These are phyloP conservation scores for Mesaphorura yosii DNA, from an alignment of 1,140 invertebrate genomes.

Conservation along the genomic window DNA sequence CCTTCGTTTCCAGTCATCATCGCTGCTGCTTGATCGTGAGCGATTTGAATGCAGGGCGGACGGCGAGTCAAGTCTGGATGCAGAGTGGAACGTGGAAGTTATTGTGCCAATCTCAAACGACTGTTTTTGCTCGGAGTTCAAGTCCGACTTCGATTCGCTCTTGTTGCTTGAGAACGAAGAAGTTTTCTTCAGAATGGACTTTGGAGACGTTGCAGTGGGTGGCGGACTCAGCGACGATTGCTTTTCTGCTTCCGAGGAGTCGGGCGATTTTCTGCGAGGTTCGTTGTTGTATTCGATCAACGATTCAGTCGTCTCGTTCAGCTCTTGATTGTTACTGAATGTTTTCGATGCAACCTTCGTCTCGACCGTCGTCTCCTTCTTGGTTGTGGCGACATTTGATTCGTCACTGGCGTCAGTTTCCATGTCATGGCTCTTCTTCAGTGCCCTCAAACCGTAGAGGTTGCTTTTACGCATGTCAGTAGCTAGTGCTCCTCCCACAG, in stretches of 20 bases:
- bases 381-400: background rate
- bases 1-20: background rate
- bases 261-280: no score
- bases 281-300: no score
- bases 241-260: background rate
- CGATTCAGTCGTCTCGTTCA: background rate
- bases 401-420: background rate
- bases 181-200: constrained; percentile 27
- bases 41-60: background rate
- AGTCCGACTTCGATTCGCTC: constrained; percentile 13
- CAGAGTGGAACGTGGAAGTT: background rate
- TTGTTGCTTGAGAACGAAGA: constrained; percentile 22
- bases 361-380: background rate
- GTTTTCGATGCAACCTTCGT: no score
- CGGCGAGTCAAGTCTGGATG: background rate
- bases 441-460: constrained; percentile 23
- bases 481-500: background rate
- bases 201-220: constrained; percentile 8
- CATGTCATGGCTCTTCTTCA: constrained; percentile 11
- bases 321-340: background rate
- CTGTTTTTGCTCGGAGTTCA: background rate
- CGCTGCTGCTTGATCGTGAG: background rate
- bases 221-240: background rate
- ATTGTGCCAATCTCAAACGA: background rate
- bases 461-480: no score